Base-by-base conservation (phyloP, 2,888 invertebrate genomes). In the Heteromurus nitidus region DNA sequence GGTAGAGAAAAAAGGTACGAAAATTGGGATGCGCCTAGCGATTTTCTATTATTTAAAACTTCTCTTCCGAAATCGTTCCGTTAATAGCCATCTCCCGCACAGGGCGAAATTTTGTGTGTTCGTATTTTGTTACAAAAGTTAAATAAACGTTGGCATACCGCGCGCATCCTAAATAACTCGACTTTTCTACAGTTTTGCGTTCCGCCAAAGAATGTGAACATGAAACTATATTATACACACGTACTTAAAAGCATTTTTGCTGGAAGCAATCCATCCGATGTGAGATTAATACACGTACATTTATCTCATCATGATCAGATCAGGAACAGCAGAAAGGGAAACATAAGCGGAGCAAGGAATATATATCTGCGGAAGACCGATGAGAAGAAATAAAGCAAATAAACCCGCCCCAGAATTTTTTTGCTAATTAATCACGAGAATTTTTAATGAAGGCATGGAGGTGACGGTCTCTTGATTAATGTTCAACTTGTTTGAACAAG, bases 401-500 rank as follows among this genome's bases (percentile, higher is more conserved):
- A 69, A 68, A 77, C 55, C 36, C 60, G 47, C 30, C 62, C 60
- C 53, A 50, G 64, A 70, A 24, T 47, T 47, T 72, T 70, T 58
- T 72, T 72, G 70, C 70, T 80, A 72, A 72, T 80, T 80, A 80
- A 80, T 80, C 65, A 80, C 72, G 55, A 67, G 79, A 80, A 72
- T 72, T 80, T 80, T 80, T 80, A 80, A 80, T 80, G 79, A 80
- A 80, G 65, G 72, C 79, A 67, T 72, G 72, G 69, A 72, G 58
- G 79, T 72, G 79, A 80, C 79, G 79, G 72, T 80, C 67, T 72
- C 58, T 80, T 80, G 79, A 80, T 80, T 80, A 80, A 80, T 80
- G 79, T 67, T 72, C 79, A 42, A 47, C 77, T 53, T 70, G 70
- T 67, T 80, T 50, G 47, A 67, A 67, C 50, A 26, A 26, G 47